Conservation (phyloP, 2,113 vertebrate genomes). For the Solenodon paradoxus region DNA sequence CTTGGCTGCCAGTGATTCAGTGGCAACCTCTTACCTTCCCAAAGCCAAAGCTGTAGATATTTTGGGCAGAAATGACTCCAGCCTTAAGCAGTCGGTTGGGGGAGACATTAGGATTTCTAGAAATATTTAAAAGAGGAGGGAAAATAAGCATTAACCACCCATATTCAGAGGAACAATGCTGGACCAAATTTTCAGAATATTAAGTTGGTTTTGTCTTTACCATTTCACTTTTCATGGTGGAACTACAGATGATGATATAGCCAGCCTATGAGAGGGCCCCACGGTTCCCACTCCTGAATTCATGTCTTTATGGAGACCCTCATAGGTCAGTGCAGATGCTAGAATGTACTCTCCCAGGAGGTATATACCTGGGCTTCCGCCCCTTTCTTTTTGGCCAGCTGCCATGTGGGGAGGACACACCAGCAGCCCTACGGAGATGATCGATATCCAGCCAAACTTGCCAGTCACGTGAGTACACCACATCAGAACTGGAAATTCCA, state of each 20-base stretch:
- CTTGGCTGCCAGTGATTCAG: not conserved
- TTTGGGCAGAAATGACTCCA: conserved; percentile 71
- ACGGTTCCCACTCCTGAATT: not conserved
- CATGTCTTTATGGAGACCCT: not conserved
- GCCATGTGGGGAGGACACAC: not conserved
- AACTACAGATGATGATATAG: not conserved
- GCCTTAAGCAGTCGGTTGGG: conserved; percentile 77
- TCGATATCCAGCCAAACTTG: not conserved
- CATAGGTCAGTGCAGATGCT: not conserved
- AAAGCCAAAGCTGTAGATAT: conserved; percentile 89
- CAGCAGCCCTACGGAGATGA: not conserved
- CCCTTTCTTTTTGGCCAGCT: not conserved
- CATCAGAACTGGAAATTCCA: not conserved
- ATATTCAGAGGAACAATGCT: not conserved
- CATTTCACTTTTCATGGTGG: not conserved
- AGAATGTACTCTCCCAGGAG: not conserved
- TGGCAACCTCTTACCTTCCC: conserved; percentile 86
- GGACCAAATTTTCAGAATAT: conserved; percentile 31
- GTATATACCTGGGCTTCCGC: not conserved
- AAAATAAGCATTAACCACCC: conserved; percentile 11
- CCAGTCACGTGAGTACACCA: not conserved
- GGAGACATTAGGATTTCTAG: conserved; percentile 79
- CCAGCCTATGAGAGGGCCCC: not conserved
- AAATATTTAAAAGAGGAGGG: conserved; percentile 9
- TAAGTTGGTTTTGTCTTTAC: not conserved